A percentile compares a stretch with the other conserved stretches of the same genome.
Evolutionary conservation across 2,888 invertebrate species (phyloP).

Genomic region (Drosophila suboccidentalis): DNA sequence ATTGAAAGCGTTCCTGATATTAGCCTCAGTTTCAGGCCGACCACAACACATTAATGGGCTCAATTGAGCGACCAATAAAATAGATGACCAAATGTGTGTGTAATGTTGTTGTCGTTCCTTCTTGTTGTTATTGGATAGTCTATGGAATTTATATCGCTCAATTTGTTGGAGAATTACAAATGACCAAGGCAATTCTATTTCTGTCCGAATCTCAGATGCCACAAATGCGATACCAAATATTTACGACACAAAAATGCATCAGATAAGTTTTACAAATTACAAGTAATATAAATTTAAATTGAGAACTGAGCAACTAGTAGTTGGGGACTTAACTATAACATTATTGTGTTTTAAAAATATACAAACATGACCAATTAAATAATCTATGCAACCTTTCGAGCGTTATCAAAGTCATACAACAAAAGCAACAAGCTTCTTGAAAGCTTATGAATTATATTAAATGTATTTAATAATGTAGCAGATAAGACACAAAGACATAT

Average conservation of each 20-base stretch:
- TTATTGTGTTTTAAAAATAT: too few relatives aligned
- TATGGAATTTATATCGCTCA: constrained; percentile 47
- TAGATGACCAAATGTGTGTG: constrained; percentile 53
- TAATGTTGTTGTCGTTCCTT: constrained; percentile 12
- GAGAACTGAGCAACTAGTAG: not conserved
- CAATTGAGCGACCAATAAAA: constrained; percentile 61
- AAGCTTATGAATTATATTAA: too few relatives aligned
- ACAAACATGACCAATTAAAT: too few relatives aligned
- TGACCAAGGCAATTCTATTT: constrained; percentile 26
- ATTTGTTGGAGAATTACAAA: constrained; percentile 49
- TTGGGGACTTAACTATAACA: too few relatives aligned
- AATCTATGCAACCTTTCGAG: too few relatives aligned
- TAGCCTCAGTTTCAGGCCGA: constrained; percentile 14
- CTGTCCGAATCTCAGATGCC: constrained; percentile 14
- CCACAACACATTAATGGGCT: constrained; percentile 55
- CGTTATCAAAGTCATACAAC: too few relatives aligned
- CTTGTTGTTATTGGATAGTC: constrained; percentile 13
- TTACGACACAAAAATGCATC: constrained; percentile 17
- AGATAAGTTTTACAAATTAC: constrained; percentile 9
- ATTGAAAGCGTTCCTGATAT: constrained; percentile 32
- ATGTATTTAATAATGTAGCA: too few relatives aligned
- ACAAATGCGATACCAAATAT: constrained; percentile 18
- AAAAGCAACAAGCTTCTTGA: too few relatives aligned
- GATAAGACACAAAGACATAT: too few relatives aligned
- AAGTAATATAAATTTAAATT: not conserved